phyloP scores from a whole-genome alignment of 2,888 invertebrate genomes.

The Leptopilina myrica region DNA sequence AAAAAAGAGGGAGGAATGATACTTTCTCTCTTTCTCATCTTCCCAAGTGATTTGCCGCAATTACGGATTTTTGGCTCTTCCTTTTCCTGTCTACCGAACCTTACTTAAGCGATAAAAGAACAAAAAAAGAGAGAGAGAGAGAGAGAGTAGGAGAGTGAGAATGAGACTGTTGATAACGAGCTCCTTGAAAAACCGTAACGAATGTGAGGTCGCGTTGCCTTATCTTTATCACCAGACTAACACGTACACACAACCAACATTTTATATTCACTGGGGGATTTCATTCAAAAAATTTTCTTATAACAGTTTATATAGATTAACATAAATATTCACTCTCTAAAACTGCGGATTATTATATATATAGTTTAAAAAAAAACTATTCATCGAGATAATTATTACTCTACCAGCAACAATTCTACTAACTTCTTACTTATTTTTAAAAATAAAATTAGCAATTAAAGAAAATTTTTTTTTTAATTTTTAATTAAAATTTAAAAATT shows the following conservation, averaged over 20 bases:
- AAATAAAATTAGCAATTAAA: too few relatives aligned
- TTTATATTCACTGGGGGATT: slow-evolving; percentile 22
- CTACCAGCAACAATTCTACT: too few relatives aligned
- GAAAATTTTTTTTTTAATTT: too few relatives aligned
- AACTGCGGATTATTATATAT: too few relatives aligned
- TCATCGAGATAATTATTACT: too few relatives aligned
- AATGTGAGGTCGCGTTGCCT: slow-evolving; percentile 48
- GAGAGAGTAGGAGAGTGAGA: slow-evolving; percentile 15
- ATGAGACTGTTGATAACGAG: slow-evolving; percentile 57
- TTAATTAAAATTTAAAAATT: too few relatives aligned
- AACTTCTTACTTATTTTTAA: too few relatives aligned
- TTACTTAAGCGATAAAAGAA: slow-evolving; percentile 39
- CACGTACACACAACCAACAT: slow-evolving; percentile 35
- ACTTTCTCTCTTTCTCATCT: slow-evolving; percentile 55
- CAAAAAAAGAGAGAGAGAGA: slow-evolving; percentile 36
- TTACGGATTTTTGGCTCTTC: slow-evolving; percentile 61
- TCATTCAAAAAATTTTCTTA: slow-evolving; percentile 26
- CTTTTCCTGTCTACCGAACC: slow-evolving; percentile 37
- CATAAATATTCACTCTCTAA: not conserved
- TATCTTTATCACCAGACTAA: slow-evolving; percentile 52
- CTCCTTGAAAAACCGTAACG: slow-evolving; percentile 57
- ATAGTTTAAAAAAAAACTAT: too few relatives aligned
- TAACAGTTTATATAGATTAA: slow-evolving; percentile 8
- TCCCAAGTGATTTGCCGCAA: slow-evolving; percentile 65
- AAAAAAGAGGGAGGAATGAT: slow-evolving; percentile 55